These are phyloP conservation scores for Narcine bancroftii DNA, from an alignment of 2,113 vertebrate species.

Conservation along the genomic window DNA sequence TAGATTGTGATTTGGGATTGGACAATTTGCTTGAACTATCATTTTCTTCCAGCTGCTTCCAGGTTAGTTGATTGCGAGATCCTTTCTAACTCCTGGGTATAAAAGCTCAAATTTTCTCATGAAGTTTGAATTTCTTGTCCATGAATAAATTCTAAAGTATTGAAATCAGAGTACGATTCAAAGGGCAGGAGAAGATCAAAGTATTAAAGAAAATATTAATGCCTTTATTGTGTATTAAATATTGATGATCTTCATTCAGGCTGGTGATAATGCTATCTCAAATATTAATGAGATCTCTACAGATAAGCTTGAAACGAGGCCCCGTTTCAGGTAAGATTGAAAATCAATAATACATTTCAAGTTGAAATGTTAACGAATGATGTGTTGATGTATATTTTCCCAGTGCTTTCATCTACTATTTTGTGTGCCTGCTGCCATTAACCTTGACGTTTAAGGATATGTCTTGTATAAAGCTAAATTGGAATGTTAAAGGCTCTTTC, in stretches of 20 bases:
- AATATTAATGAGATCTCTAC: not conserved
- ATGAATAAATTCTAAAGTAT: not conserved
- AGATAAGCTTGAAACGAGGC: not conserved
- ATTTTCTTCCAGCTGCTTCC: not conserved
- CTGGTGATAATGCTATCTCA: not conserved
- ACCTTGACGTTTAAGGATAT: not conserved
- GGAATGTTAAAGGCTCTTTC: not conserved
- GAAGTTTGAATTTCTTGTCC: not conserved
- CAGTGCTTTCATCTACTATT: not conserved
- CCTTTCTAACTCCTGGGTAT: not conserved
- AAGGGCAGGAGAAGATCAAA: not conserved
- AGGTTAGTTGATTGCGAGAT: not conserved
- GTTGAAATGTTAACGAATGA: not conserved
- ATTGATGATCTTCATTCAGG: not conserved
- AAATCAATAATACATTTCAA: not conserved
- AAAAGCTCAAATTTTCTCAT: not conserved
- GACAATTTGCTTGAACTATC: not conserved
- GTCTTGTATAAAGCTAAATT: not conserved
- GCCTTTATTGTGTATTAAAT: constrained; percentile 1
- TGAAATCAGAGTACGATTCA: not conserved
- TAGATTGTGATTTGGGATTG: not conserved
- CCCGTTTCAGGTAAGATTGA: not conserved
- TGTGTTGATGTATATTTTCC: not conserved
- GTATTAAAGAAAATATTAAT: not conserved
- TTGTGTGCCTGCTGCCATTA: not conserved